Base-by-base conservation (phyloP, 2,888 invertebrate genomes). In the Drosophila leonis region DNA sequence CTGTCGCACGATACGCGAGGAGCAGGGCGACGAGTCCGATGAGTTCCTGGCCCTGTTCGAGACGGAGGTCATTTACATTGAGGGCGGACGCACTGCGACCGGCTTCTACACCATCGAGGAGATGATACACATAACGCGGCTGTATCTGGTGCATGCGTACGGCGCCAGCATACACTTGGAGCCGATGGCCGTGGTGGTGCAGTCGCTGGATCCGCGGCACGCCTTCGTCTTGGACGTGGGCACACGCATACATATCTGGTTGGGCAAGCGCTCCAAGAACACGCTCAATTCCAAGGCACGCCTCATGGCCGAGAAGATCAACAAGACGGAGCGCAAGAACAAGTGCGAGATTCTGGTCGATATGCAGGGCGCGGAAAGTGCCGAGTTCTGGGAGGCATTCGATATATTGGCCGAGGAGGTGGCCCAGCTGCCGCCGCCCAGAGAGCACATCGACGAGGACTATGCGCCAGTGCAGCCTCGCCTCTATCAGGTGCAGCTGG, bases 81-180 rank as follows among this genome's bases (percentile, higher is more conserved):
- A 98, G 93, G 99, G 99, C 68, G 99, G 98, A n/a, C 95, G 92
- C 48, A 99, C 99, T 15, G 95, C 98, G 15, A 98, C 98, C 75
- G 99, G 99, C 0, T 99, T 99, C 94, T 99, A 96, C 93, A 98
- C 98, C 0, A 97, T 99, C 20, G 99, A 98, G 93, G 98, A 98
- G 91, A 95, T 96, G 93, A 96, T 97, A 65, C 97, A 97, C 92
- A 95, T 96, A 62, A 96, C 95, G 8, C 95, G 98, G 10, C 93
- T 98, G 78, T 99, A 98, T 93, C 94, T 98, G 80, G 96, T 98
- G 20, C 98, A 98, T 92, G 96, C 96, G 29, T 96, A 96, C n/a
- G 98, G 97, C 33, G 95, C 96, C 57, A 96, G 96, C 20, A 96
- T 98, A 56, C 98, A 98, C 92, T 93, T 99, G 90, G 98, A 98